Evolutionary conservation across 2,113 vertebrate species (phyloP), one percentile per base, ranked within the genome.

Genomic region (Pimephales promelas): DNA sequence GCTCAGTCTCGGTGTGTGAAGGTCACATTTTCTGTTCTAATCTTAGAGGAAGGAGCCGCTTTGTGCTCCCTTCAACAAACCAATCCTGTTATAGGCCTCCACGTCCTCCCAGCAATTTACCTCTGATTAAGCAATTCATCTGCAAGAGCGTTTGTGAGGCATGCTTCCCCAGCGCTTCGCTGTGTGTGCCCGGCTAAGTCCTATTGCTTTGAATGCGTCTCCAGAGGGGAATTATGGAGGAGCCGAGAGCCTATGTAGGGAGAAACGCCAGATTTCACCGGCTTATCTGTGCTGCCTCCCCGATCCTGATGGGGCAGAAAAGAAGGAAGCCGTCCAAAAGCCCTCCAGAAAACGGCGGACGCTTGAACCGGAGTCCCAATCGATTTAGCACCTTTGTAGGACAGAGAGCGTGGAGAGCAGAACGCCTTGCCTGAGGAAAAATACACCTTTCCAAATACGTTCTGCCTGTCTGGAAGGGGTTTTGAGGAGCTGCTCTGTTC

Each of bases 121-220:
- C 84, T 90, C 86, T 87, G 78, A 91, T 88, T 88, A 90, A 91
- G 83, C 86, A 83, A 81, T 87, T 88, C 82, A 85, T 88, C 88
- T 89, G 77, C 83, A 57, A 82, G 86, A 87, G 82, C 59, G 74
- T 26, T 86, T 84, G 75, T 54, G 73, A 86, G 70, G 74, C 52
- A 68, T 57, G 43, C 74, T 75, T 74, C 18, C 57, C 66, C 75
- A 34, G 74, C 31, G n/a, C 77, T 86, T 9, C 40, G 40, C 74
- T 82, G 57, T 85, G 82, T 85, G 76, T 74, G 73, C 61, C 28
- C 74, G 71, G 64, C 70, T 81, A 72, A 88, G 86, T 85, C 56
- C 82, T 87, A 70, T 85, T 80, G 75, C 84, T 86, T 86, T 88
- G 89, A 89, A 86, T 85, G 71, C 45, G 31, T 88, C 88, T 88